These are phyloP conservation scores for Tethea ocularis DNA, from an alignment of 2,888 invertebrate genomes.

Conservation along the genomic window DNA sequence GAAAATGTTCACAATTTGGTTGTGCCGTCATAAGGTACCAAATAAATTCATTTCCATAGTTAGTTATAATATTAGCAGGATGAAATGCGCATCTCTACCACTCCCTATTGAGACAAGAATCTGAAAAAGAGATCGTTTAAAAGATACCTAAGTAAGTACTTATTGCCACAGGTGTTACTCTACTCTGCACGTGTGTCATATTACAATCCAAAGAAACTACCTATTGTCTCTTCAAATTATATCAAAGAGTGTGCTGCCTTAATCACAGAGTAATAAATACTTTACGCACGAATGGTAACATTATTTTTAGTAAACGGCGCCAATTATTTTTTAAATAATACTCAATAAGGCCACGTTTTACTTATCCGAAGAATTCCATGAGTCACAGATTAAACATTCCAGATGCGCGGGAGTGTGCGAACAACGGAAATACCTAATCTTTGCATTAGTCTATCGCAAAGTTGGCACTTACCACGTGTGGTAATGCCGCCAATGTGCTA, in stretches of 20 bases:
- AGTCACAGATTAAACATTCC: constrained; percentile 51
- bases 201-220: too few species aligned
- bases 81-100: too few species aligned
- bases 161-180: too few species aligned
- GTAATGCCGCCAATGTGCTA: constrained; percentile 30
- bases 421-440: constrained; percentile 80
- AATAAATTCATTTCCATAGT: too few species aligned
- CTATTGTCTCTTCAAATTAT: too few species aligned
- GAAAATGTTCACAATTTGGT: too few species aligned
- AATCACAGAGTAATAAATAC: background rate
- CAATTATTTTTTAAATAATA: background rate
- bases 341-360: constrained; percentile 17
- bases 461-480: constrained; percentile 63
- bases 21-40: too few species aligned
- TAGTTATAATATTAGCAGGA: too few species aligned
- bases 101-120: too few species aligned
- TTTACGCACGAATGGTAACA: background rate
- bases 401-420: constrained; percentile 60
- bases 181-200: too few species aligned
- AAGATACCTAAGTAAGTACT: too few species aligned
- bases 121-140: too few species aligned
- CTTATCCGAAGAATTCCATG: constrained; percentile 42
- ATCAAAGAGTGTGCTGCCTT: background rate
- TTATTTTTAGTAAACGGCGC: background rate
- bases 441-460: constrained; percentile 70